phyloP scores from a whole-genome alignment of 2,888 invertebrate species.

The Cheilosia scutellata region DNA sequence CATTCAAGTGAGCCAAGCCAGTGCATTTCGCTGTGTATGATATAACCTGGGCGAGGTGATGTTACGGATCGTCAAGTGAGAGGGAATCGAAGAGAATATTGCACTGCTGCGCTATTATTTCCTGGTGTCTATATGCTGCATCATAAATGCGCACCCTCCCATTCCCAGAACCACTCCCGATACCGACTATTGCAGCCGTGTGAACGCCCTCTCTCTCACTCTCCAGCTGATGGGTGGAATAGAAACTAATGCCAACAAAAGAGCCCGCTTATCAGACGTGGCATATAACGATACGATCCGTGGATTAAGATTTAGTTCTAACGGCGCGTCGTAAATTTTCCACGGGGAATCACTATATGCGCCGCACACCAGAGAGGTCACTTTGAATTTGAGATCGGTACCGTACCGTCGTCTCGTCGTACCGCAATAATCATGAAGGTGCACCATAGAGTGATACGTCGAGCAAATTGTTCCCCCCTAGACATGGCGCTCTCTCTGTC shows the following conservation, averaged over 20 bases:
- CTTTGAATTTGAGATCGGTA: conserved; percentile 27
- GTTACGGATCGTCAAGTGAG: conserved; percentile 53
- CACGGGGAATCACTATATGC: neutral
- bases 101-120: conserved; percentile 25
- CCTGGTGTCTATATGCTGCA: conserved; percentile 53
- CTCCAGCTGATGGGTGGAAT: conserved; percentile 13
- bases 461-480: conserved; percentile 26
- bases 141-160: conserved; percentile 45
- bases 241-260: conserved; percentile 50
- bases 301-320: conserved; percentile 67
- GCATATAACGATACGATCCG: conserved; percentile 57
- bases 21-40: conserved; percentile 54
- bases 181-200: conserved; percentile 11
- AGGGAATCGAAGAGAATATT: conserved; percentile 38
- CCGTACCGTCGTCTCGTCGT: conserved; percentile 17
- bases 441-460: conserved; percentile 47
- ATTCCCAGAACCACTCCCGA: conserved; percentile 64
- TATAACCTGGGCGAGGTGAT: conserved; percentile 45
- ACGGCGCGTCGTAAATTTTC: conserved; percentile 64
- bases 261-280: conserved; percentile 58
- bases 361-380: conserved; percentile 52
- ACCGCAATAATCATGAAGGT: conserved; percentile 45
- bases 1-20: conserved; percentile 27
- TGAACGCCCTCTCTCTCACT: conserved; percentile 59
- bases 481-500: conserved; percentile 35